These are phyloP conservation scores for Cryptotermes secundus DNA, from an alignment of 1,140 invertebrate species.

Conservation along the genomic window DNA sequence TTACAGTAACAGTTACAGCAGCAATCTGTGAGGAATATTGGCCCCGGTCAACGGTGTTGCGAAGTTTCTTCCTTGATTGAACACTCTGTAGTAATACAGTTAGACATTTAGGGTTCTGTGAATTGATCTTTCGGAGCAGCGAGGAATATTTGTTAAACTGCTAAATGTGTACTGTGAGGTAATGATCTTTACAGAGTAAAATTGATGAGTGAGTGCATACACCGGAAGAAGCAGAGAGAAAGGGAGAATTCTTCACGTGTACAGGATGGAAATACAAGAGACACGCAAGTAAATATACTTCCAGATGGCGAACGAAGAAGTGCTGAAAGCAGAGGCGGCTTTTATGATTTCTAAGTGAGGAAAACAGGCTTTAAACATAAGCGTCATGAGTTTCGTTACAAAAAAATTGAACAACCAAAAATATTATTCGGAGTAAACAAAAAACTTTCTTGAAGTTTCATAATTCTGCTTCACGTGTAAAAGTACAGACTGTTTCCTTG, in stretches of 20 bases:
- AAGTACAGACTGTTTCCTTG: neutral
- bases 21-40: too few relatives aligned
- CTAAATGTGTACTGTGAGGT: neutral
- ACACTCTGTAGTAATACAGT: too few relatives aligned
- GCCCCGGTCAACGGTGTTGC: too few relatives aligned
- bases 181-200: neutral
- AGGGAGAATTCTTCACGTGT: neutral
- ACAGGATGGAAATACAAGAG: neutral
- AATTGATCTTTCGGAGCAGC: too few relatives aligned
- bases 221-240: neutral
- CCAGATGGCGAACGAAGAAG: neutral
- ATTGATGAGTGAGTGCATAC: neutral
- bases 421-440: neutral
- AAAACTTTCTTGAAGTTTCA: neutral
- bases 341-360: conserved; percentile 1
- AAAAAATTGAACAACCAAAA: neutral
- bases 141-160: too few relatives aligned
- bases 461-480: neutral
- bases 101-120: too few relatives aligned
- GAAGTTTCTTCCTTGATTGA: too few relatives aligned
- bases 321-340: neutral
- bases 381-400: neutral
- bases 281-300: conserved; percentile 5
- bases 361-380: neutral
- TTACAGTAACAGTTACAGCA: too few relatives aligned